Evolutionary conservation across 2,113 vertebrate genomes (phyloP).

Genomic region (Rhinopithecus roxellana): DNA sequence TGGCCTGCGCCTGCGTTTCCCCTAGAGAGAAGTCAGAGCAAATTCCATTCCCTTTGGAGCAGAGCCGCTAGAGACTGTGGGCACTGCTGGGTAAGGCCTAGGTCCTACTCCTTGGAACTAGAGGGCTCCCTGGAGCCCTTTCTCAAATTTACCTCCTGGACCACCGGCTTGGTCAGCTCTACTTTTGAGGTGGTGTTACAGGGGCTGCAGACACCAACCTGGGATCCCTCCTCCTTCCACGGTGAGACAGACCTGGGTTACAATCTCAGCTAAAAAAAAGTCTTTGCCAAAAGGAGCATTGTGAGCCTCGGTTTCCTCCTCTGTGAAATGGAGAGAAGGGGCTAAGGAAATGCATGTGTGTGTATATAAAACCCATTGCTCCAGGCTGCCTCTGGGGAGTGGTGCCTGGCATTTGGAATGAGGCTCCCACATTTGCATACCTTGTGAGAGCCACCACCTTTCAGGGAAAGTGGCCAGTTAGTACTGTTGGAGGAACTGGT

Average conservation of each 20-base stretch:
- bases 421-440: not conserved
- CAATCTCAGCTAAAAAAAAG: not conserved
- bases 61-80: constrained; percentile 39
- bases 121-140: not conserved
- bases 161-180: not conserved
- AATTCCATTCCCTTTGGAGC: constrained; percentile 73
- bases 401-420: not conserved
- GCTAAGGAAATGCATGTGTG: not conserved
- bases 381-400: not conserved
- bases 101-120: constrained; percentile 24
- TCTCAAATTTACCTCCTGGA: not conserved
- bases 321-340: not conserved
- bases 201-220: not conserved
- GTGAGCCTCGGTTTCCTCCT: constrained; percentile 36
- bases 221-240: not conserved
- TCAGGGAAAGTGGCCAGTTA: not conserved
- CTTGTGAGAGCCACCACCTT: not conserved
- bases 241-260: not conserved
- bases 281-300: not conserved
- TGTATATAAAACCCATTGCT: not conserved
- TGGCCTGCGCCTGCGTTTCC: constrained; percentile 73
- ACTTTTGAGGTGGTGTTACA: not conserved
- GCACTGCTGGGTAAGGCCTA: constrained; percentile 63
- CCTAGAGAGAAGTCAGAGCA: constrained; percentile 66
- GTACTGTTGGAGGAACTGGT: not conserved